Evolutionary conservation across 1,140 invertebrate genomes (phyloP).

Genomic region (Lepidurus apus): DNA sequence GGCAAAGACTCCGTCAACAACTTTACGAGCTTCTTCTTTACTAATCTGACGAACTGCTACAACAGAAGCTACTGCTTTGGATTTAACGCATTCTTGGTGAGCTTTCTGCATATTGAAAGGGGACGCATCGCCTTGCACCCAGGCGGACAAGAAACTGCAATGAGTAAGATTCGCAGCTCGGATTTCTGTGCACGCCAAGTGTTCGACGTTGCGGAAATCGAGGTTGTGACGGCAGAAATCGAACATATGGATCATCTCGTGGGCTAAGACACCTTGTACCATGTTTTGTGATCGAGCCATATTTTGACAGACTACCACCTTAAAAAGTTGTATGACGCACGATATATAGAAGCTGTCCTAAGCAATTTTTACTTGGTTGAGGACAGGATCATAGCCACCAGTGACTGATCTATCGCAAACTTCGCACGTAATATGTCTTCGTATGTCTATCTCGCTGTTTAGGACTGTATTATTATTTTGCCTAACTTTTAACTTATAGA

Average conservation of each 20-base stretch:
- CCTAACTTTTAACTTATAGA: slow-evolving; percentile 30
- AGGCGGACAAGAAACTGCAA: slow-evolving; percentile 78
- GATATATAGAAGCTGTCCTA: not conserved
- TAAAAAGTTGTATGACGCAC: slow-evolving; percentile 41
- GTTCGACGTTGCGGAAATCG: slow-evolving; percentile 83
- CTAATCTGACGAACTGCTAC: slow-evolving; percentile 70
- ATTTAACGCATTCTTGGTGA: slow-evolving; percentile 85
- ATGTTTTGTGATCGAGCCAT: slow-evolving; percentile 56
- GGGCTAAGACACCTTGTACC: slow-evolving; percentile 72
- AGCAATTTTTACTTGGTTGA: slow-evolving; percentile 64
- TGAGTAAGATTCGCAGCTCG: slow-evolving; percentile 84
- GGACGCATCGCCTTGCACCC: slow-evolving; percentile 67
- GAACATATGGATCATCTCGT: slow-evolving; percentile 96
- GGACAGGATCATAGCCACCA: slow-evolving; percentile 84
- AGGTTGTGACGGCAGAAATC: slow-evolving; percentile 85
- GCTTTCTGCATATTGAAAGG: slow-evolving; percentile 63
- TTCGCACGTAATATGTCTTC: slow-evolving; percentile 87
- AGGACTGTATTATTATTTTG: no score
- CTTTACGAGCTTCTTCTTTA: slow-evolving; percentile 61
- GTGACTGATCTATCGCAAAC: slow-evolving; percentile 72
- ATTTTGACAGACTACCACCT: slow-evolving; percentile 91
- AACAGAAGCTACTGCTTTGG: slow-evolving; percentile 76
- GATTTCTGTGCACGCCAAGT: slow-evolving; percentile 92
- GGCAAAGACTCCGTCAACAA: slow-evolving; percentile 81
- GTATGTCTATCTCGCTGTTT: slow-evolving; percentile 67